Evolutionary conservation across 1,140 invertebrate genomes (phyloP).

Genomic region (Orchestia grillus): DNA sequence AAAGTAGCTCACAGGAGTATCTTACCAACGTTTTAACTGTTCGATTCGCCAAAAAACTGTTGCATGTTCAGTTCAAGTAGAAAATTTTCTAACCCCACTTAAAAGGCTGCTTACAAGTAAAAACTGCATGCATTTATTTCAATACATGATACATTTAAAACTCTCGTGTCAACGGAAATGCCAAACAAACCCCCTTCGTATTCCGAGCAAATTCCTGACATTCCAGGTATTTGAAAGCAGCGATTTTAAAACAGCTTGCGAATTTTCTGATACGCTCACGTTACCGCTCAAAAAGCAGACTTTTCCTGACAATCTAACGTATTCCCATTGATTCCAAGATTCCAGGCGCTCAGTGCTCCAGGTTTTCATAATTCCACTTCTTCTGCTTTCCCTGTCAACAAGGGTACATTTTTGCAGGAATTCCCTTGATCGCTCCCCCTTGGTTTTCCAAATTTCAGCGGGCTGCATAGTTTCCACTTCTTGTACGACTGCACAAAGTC

Average conservation of each 20-base stretch:
- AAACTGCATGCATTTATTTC: neutral
- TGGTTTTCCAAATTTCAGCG: neutral
- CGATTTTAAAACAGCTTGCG: neutral
- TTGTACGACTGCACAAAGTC: neutral
- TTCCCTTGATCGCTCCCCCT: neutral
- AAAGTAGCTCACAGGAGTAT: too few species aligned
- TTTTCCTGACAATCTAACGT: neutral
- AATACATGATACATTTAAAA: neutral
- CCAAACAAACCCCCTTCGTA: neutral
- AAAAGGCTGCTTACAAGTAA: neutral
- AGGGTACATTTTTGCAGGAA: constrained; percentile 5
- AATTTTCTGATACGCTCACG: neutral
- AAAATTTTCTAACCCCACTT: neutral
- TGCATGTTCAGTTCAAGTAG: neutral
- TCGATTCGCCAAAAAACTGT: neutral
- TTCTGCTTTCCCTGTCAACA: neutral
- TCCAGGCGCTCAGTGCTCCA: neutral
- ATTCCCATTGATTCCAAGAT: constrained; percentile 42
- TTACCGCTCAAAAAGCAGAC: neutral
- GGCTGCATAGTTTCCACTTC: constrained; percentile 23
- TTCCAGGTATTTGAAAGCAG: neutral
- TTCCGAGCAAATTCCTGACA: neutral
- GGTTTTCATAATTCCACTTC: constrained; percentile 27
- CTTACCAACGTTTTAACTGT: too few species aligned
- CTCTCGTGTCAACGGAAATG: neutral